Evolutionary conservation across 2,113 vertebrate genomes (phyloP).

Genomic region (Cephalopterus ornatus): DNA sequence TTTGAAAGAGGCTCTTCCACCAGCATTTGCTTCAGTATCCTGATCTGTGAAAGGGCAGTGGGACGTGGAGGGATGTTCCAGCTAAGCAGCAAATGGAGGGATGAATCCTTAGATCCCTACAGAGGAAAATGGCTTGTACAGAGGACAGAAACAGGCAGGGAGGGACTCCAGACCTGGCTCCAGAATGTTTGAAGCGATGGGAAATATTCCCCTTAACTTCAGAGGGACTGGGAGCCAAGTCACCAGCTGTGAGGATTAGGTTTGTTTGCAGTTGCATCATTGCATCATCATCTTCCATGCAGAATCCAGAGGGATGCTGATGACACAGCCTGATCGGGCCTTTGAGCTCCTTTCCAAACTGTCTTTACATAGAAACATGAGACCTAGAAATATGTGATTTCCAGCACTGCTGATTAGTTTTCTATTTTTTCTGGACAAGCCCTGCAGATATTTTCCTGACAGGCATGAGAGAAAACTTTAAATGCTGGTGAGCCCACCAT

Average conservation of each 20-base stretch:
- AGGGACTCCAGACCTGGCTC: neutral
- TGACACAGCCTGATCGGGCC: neutral
- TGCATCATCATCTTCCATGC: neutral
- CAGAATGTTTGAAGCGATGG: neutral
- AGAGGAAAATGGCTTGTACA: neutral
- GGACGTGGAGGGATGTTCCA: neutral
- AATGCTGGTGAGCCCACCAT: neutral
- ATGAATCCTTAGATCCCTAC: neutral
- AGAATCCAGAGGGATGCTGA: neutral
- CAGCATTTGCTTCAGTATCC: neutral
- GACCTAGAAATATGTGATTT: neutral
- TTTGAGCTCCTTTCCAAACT: neutral
- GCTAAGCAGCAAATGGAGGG: neutral
- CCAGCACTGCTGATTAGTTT: neutral
- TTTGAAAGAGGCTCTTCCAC: neutral
- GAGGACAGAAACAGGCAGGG: neutral
- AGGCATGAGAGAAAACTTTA: neutral
- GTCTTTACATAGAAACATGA: neutral
- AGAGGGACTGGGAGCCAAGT: neutral
- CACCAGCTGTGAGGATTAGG: constrained; percentile 26
- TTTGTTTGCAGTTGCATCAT: constrained; percentile 15
- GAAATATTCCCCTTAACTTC: constrained; percentile 8
- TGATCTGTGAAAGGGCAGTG: neutral
- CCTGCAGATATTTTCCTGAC: neutral
- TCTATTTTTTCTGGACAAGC: neutral